phyloP scores from a whole-genome alignment of 2,888 invertebrate genomes.

The Nymphalis polychloros region DNA sequence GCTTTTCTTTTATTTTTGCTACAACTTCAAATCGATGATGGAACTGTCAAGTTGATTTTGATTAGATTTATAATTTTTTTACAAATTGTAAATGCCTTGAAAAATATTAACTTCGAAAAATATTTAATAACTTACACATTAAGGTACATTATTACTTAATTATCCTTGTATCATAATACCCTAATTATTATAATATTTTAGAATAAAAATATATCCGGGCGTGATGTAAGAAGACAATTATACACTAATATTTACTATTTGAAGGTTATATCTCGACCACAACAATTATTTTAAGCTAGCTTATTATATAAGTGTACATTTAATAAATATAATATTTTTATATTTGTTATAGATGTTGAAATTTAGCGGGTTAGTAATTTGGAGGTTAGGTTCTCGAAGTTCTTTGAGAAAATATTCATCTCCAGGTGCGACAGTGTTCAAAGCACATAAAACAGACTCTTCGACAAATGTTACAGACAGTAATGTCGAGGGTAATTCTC shows the following conservation, averaged over 20 bases:
- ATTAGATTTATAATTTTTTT: conserved; percentile 51
- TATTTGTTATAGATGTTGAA: conserved; percentile 72
- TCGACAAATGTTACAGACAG: conserved; percentile 53
- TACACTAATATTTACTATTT: conserved; percentile 40
- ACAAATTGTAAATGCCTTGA: conserved; percentile 52
- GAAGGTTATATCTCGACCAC: conserved; percentile 11
- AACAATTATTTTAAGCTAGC: conserved; percentile 8
- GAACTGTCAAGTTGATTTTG: conserved; percentile 10
- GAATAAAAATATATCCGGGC: conserved; percentile 31
- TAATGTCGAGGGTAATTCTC: conserved; percentile 33
- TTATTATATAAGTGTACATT: not conserved
- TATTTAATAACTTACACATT: conserved; percentile 9
- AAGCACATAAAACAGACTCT: conserved; percentile 79
- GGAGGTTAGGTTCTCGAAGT: conserved; percentile 76
- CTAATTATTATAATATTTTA: conserved; percentile 3
- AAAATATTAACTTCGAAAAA: conserved; percentile 37
- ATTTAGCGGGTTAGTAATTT: conserved; percentile 72
- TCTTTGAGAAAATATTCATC: conserved; percentile 63
- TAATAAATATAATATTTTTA: not conserved
- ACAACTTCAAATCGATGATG: conserved; percentile 1
- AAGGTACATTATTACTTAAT: conserved; percentile 28
- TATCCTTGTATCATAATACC: not conserved
- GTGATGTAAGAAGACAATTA: conserved; percentile 71
- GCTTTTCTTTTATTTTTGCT: conserved; percentile 6
- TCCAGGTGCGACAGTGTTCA: conserved; percentile 92